Evolutionary conservation across 2,797 vertebrate species (phyloP).

Genomic region (Florisuga fusca): DNA sequence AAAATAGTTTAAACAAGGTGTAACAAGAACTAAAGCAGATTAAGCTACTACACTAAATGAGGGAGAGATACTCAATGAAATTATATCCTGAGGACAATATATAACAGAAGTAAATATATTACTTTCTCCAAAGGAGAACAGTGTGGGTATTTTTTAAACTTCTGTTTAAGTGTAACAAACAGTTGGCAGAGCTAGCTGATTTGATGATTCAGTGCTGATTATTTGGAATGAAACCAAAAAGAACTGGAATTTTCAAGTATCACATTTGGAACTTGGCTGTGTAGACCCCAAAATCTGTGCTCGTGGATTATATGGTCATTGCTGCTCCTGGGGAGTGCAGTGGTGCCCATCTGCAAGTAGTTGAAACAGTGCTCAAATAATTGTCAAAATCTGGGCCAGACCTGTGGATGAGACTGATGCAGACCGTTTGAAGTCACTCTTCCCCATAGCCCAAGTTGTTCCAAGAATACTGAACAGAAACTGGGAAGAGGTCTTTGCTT

Average conservation of each 20-base stretch:
- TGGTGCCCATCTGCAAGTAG: background rate
- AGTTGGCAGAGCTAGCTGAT: background rate
- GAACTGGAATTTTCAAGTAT: background rate
- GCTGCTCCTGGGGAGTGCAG: background rate
- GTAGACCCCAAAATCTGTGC: background rate
- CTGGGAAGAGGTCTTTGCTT: background rate
- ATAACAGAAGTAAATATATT: background rate
- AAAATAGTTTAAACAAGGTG: conserved; percentile 27
- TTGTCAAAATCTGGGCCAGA: background rate
- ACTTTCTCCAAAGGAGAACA: background rate
- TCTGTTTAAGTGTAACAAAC: background rate
- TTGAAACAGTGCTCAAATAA: background rate
- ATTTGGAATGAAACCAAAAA: background rate
- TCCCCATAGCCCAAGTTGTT: background rate
- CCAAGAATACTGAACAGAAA: background rate
- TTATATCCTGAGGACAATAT: background rate
- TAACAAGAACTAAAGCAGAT: conserved; percentile 10
- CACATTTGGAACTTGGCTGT: background rate
- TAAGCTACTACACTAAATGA: background rate
- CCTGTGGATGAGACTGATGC: background rate
- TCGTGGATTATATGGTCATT: rapidly evolving
- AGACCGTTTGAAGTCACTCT: background rate
- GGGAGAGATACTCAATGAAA: background rate
- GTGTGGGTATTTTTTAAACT: rapidly evolving
- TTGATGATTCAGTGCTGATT: background rate